These are phyloP conservation scores for Macrotus californicus DNA, from an alignment of 2,113 vertebrate genomes.

Conservation along the genomic window DNA sequence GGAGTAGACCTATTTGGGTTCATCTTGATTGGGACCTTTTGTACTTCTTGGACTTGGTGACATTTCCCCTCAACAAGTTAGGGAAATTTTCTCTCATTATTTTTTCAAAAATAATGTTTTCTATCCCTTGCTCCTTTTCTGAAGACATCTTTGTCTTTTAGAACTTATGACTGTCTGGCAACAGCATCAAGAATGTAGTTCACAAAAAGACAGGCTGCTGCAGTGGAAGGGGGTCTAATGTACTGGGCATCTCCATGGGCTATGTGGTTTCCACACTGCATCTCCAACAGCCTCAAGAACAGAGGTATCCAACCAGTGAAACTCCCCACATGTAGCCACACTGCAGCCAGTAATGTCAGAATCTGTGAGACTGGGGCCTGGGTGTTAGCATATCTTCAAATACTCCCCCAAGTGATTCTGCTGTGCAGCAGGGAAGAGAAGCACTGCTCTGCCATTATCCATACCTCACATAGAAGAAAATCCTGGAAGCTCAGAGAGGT, in stretches of 20 bases:
- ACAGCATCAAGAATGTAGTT: background rate
- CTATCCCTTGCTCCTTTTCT: too few species aligned
- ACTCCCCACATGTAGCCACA: accelerated
- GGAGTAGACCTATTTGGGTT: too few species aligned
- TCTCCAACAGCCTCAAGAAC: background rate
- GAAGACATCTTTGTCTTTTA: background rate
- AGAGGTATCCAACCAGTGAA: background rate
- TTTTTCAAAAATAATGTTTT: too few species aligned
- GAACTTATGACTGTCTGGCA: background rate
- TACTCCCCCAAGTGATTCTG: too few species aligned
- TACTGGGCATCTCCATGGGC: accelerated
- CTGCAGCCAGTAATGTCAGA: background rate
- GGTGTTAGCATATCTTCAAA: background rate
- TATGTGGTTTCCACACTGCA: background rate
- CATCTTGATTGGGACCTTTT: too few species aligned
- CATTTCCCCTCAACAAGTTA: too few species aligned
- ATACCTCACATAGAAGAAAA: background rate
- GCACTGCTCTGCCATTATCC: accelerated
- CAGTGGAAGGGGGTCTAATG: background rate
- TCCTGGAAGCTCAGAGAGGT: background rate
- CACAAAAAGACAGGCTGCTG: too few species aligned
- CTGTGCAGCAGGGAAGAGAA: accelerated
- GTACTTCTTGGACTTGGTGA: too few species aligned
- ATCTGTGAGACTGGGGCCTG: background rate
- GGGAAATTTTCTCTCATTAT: too few species aligned